Conservation (phyloP, 2,797 vertebrate species). For the Aselliscus stoliczkanus region DNA sequence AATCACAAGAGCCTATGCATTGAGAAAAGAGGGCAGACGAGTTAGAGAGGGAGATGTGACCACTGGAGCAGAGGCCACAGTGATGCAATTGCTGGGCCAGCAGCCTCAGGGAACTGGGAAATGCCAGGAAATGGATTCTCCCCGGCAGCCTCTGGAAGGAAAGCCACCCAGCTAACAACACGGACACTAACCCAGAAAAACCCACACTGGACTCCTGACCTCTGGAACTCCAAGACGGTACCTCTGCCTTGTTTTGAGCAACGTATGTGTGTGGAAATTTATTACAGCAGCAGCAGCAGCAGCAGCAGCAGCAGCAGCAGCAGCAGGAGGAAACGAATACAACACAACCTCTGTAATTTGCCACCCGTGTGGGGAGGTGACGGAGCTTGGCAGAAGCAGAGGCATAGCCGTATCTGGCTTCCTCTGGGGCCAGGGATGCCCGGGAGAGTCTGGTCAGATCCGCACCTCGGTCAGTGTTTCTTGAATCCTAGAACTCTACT, state of each 20-base stretch:
- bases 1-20: background rate
- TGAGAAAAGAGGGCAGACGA: background rate
- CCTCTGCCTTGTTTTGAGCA: background rate
- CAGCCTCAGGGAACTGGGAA: background rate
- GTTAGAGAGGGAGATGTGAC: background rate
- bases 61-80: accelerated
- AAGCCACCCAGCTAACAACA: no score
- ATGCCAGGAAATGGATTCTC: background rate
- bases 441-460: no score
- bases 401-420: background rate
- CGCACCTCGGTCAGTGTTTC: background rate
- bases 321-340: no score
- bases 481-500: background rate
- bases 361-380: background rate
- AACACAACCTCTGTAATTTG: background rate
- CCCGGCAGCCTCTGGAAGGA: background rate
- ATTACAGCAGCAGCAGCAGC: background rate
- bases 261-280: no score
- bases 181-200: background rate
- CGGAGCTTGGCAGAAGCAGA: background rate
- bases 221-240: background rate
- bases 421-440: no score
- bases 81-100: background rate
- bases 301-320: background rate
- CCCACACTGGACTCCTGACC: background rate